phyloP scores from a whole-genome alignment of 2,113 vertebrate genomes.

The Isichthys henryi region DNA sequence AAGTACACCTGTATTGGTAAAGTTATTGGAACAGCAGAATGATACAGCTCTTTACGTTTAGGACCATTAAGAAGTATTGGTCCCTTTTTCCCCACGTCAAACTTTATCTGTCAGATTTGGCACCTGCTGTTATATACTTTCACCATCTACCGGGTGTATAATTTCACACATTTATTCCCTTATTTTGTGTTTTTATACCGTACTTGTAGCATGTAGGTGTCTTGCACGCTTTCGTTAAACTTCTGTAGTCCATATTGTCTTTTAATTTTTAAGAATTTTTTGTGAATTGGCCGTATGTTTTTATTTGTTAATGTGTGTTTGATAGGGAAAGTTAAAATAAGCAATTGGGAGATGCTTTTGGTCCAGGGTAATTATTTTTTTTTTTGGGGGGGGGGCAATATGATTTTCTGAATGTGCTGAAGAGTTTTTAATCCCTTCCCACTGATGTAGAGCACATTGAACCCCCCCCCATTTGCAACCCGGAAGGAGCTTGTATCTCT shows the following conservation, averaged over 20 bases:
- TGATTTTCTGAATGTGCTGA: not conserved
- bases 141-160: not conserved
- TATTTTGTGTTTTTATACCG: not conserved
- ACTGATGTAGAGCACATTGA: not conserved
- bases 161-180: not conserved
- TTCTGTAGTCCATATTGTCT: not conserved
- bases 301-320: not conserved
- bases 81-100: not conserved
- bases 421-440: not conserved
- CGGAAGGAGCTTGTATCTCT: not conserved
- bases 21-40: conserved; percentile 57
- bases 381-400: not conserved
- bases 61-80: not conserved
- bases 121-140: no score
- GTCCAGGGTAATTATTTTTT: not conserved
- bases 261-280: not conserved
- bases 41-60: not conserved
- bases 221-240: not conserved
- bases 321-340: not conserved
- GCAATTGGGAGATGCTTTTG: not conserved
- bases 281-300: not conserved
- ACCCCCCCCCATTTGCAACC: not conserved
- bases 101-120: conserved; percentile 7
- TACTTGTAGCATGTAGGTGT: not conserved
- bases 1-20: conserved; percentile 51